Conservation (phyloP, 2,113 vertebrate species). For the Aptenodytes forsteri region DNA sequence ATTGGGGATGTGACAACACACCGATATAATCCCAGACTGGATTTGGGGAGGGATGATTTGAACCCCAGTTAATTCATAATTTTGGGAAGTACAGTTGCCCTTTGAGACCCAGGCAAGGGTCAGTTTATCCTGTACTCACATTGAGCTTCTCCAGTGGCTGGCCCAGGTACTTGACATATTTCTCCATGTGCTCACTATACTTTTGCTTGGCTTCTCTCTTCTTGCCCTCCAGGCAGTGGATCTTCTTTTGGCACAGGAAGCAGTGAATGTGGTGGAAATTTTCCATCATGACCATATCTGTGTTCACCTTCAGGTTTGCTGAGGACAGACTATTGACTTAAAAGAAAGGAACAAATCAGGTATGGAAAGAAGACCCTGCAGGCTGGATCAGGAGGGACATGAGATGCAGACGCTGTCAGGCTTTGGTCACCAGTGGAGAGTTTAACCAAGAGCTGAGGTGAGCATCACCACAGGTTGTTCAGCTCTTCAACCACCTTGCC, state of each 20-base stretch:
- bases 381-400: background rate
- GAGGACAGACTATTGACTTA: constrained; percentile 24
- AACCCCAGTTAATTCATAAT: background rate
- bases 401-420: background rate
- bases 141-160: constrained; percentile 54
- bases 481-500: background rate
- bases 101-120: background rate
- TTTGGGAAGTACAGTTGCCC: background rate
- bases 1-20: background rate
- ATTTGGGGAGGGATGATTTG: background rate
- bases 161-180: constrained; percentile 6
- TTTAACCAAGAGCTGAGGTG: background rate
- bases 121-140: background rate
- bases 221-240: constrained; percentile 28
- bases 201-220: constrained; percentile 41
- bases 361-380: background rate
- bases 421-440: background rate
- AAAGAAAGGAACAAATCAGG: background rate
- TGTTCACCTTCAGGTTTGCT: constrained; percentile 24
- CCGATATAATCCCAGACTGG: background rate
- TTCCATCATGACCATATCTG: constrained; percentile 58
- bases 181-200: constrained; percentile 10
- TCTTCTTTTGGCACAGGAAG: constrained; percentile 37
- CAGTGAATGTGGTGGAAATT: constrained; percentile 56
- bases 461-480: background rate